Percentiles rank a stretch among this genome's conserved stretches.
These are phyloP conservation scores for Gambusia affinis DNA, from an alignment of 2,113 vertebrate species.

Conservation along the genomic window DNA sequence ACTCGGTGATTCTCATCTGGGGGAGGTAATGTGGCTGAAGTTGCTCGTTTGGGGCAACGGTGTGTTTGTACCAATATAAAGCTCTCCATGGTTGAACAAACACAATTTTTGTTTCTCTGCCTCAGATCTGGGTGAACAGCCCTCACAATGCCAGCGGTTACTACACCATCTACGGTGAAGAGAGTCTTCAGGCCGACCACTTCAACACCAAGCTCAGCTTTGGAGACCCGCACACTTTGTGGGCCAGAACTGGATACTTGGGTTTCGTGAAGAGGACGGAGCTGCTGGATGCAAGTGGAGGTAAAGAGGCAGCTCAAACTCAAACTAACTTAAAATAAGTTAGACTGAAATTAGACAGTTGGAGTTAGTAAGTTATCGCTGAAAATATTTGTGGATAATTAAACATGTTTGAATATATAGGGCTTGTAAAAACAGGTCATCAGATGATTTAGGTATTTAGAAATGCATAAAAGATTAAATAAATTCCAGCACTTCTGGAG, in stretches of 20 bases:
- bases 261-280: constrained; percentile 96
- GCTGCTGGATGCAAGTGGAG: constrained; percentile 92
- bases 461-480: too few species aligned
- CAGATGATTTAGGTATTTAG: too few species aligned
- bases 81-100: neutral
- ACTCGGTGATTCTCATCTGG: constrained; percentile 95
- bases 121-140: constrained; percentile 95
- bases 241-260: constrained; percentile 94
- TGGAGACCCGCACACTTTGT: constrained; percentile 92
- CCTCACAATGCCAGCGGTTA: constrained; percentile 95
- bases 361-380: neutral
- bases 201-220: constrained; percentile 98
- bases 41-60: neutral
- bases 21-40: constrained; percentile 76
- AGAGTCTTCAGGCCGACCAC: constrained; percentile 94
- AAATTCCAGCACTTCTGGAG: too few species aligned
- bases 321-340: neutral
- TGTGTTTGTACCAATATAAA: neutral
- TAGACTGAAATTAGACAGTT: neutral
- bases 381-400: too few species aligned
- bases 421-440: too few species aligned
- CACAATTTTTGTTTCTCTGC: constrained; percentile 4
- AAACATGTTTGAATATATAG: too few species aligned
- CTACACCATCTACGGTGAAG: constrained; percentile 96
- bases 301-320: constrained; percentile 63